phyloP scores from a whole-genome alignment of 1,140 invertebrate species.

The Trialeurodes vaporariorum region DNA sequence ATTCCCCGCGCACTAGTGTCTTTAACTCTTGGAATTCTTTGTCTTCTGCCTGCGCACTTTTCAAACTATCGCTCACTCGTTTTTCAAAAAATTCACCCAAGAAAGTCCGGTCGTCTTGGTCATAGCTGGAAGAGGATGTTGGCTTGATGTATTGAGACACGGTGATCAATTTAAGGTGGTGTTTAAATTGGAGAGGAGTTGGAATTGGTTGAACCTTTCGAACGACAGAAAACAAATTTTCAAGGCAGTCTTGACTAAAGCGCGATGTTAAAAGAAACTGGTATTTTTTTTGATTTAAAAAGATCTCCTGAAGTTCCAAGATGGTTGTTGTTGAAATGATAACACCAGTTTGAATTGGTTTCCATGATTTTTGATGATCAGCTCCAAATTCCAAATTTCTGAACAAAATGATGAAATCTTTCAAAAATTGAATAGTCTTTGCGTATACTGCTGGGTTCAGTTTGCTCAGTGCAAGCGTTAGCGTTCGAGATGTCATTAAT shows the following conservation, averaged over 20 bases:
- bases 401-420: conserved; percentile 14
- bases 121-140: conserved; percentile 19
- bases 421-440: conserved; percentile 14
- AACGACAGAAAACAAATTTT: conserved; percentile 20
- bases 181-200: conserved; percentile 22
- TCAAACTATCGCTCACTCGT: too few species aligned
- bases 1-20: too few species aligned
- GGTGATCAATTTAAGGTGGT: conserved; percentile 19
- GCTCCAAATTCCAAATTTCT: conserved; percentile 8
- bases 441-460: conserved; percentile 9
- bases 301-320: conserved; percentile 12
- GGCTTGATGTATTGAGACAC: conserved; percentile 19
- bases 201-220: conserved; percentile 19
- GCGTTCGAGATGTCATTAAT: conserved; percentile 12
- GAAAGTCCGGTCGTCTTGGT: conserved; percentile 18
- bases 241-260: conserved; percentile 21
- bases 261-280: conserved; percentile 15
- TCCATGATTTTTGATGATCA: conserved; percentile 5
- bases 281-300: conserved; percentile 8
- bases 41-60: too few species aligned
- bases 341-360: conserved; percentile 15
- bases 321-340: conserved; percentile 14
- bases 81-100: conserved; percentile 15
- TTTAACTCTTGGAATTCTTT: too few species aligned
- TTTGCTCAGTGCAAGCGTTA: conserved; percentile 12